These are phyloP conservation scores for Himalopsyche japonica DNA, from an alignment of 2,888 invertebrate species.

Conservation along the genomic window DNA sequence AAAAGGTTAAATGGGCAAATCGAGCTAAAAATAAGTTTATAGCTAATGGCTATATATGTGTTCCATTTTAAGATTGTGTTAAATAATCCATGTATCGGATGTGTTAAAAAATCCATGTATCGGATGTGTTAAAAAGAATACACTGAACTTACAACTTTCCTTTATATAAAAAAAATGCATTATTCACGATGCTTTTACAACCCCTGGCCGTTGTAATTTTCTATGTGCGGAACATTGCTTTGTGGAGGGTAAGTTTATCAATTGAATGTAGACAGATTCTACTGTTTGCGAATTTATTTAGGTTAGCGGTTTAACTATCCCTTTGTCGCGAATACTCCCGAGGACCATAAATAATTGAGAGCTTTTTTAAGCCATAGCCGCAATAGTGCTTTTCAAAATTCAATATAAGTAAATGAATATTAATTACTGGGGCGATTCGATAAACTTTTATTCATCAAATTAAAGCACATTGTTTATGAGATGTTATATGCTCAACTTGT, in stretches of 20 bases:
- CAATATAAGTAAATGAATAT: slow-evolving; percentile 16
- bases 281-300: slow-evolving; percentile 30
- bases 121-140: too few relatives aligned
- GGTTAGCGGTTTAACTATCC: slow-evolving; percentile 24
- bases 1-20: too few relatives aligned
- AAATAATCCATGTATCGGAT: too few relatives aligned
- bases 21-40: too few relatives aligned
- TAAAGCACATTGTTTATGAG: too few relatives aligned
- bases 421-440: background rate
- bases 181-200: background rate
- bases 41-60: too few relatives aligned
- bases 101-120: too few relatives aligned
- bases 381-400: background rate
- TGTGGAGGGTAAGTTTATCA: slow-evolving; percentile 4
- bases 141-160: too few relatives aligned
- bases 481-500: too few relatives aligned
- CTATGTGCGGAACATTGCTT: slow-evolving; percentile 13
- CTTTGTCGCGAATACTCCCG: slow-evolving; percentile 8
- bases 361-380: slow-evolving; percentile 9
- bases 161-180: too few relatives aligned
- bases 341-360: slow-evolving; percentile 25
- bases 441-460: too few relatives aligned
- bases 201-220: slow-evolving; percentile 5
- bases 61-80: too few relatives aligned
- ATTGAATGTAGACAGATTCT: slow-evolving; percentile 9